Conservation (phyloP, 2,797 vertebrate species). For the Gambelia wislizenii region DNA sequence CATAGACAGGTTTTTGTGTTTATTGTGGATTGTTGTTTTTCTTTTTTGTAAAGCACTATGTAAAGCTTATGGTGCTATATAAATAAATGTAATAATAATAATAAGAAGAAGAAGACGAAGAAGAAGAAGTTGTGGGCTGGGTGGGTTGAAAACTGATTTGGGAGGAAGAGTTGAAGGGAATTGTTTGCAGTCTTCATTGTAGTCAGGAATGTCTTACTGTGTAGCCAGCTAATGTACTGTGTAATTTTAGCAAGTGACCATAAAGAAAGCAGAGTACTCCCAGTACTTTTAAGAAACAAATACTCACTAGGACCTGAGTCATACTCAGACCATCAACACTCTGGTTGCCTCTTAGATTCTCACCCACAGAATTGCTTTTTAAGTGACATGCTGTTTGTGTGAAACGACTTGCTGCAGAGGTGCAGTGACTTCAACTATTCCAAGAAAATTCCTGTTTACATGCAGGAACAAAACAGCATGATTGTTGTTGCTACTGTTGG, state of each 20-base stretch:
- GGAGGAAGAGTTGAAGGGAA: background rate
- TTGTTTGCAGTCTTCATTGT: constrained; percentile 9
- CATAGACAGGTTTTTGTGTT: too few species aligned
- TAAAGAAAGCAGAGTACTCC: constrained; percentile 1
- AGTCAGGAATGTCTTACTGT: background rate
- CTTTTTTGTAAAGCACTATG: too few species aligned
- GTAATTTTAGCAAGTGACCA: constrained; percentile 27
- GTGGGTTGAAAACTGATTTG: background rate
- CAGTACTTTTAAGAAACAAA: constrained; percentile 12
- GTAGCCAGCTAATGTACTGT: constrained; percentile 21
- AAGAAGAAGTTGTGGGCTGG: too few species aligned
- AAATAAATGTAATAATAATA: too few species aligned
- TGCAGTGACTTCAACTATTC: background rate
- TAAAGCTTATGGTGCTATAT: too few species aligned
- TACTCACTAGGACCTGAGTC: background rate
- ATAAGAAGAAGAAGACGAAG: too few species aligned
- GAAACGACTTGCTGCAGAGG: background rate
- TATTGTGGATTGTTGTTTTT: too few species aligned
- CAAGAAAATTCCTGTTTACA: background rate
- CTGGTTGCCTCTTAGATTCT: background rate
- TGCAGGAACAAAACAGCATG: background rate
- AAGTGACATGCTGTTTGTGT: background rate
- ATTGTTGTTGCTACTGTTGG: background rate
- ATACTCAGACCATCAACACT: constrained; percentile 1
- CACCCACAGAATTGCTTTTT: background rate